These are phyloP conservation scores for Eristalinus aeneus DNA, from an alignment of 2,888 invertebrate genomes.

Conservation along the genomic window DNA sequence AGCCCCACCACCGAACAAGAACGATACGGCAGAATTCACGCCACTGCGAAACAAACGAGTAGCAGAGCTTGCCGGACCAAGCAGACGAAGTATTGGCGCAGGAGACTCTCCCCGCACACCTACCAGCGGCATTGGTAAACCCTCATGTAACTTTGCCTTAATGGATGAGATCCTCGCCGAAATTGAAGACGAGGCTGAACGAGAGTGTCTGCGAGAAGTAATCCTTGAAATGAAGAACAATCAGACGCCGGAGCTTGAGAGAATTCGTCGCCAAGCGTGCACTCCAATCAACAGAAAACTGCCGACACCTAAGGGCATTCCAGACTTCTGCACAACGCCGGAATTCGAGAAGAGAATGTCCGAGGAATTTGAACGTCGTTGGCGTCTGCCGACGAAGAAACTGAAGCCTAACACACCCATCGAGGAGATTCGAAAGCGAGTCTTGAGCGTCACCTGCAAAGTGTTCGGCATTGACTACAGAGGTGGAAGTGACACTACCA, in stretches of 20 bases:
- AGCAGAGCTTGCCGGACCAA: conserved; percentile 76
- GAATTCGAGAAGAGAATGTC: conserved; percentile 79
- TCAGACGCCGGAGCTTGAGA: conserved; percentile 78
- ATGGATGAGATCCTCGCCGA: conserved; percentile 76
- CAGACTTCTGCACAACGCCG: conserved; percentile 79
- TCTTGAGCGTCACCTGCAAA: conserved; percentile 77
- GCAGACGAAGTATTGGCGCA: conserved; percentile 61
- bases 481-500: conserved; percentile 47
- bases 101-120: conserved; percentile 79
- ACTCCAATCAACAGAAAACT: conserved; percentile 77
- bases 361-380: conserved; percentile 78
- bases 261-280: conserved; percentile 77
- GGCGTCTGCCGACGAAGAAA: conserved; percentile 78
- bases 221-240: conserved; percentile 78
- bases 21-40: conserved; percentile 72
- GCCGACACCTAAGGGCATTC: conserved; percentile 75
- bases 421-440: conserved; percentile 76
- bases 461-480: conserved; percentile 76
- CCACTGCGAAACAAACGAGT: conserved; percentile 78
- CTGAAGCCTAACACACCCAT: conserved; percentile 78
- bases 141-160: conserved; percentile 73
- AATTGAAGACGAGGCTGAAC: conserved; percentile 76
- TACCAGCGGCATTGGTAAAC: conserved; percentile 70
- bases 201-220: conserved; percentile 77
- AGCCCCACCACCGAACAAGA: not conserved